These are phyloP conservation scores for Ceuthmochares aereus DNA, from an alignment of 2,113 vertebrate species.

Conservation along the genomic window DNA sequence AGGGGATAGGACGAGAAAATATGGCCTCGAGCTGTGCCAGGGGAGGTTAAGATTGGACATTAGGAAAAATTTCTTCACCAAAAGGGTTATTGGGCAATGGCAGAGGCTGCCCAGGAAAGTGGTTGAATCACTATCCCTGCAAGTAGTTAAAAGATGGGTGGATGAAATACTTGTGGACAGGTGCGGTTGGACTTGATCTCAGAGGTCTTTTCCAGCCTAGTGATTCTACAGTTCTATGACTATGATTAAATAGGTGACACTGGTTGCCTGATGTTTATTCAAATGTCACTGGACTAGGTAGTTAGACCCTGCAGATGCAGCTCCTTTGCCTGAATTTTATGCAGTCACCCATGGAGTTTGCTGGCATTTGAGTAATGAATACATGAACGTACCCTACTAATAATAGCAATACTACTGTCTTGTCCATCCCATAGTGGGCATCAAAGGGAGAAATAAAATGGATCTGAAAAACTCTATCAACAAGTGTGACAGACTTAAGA, in stretches of 20 bases:
- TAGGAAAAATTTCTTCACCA: no score
- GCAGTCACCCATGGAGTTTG: not conserved
- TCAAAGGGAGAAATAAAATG: not conserved
- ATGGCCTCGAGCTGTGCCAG: no score
- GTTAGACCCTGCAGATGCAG: not conserved
- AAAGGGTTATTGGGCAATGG: no score
- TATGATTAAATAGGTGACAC: not conserved
- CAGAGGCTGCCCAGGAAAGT: no score
- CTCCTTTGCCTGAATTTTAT: not conserved
- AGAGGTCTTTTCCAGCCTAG: no score
- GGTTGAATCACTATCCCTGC: no score
- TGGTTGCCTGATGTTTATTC: not conserved
- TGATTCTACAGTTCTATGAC: no score
- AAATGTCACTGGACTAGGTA: not conserved
- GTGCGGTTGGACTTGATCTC: no score
- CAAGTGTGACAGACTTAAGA: not conserved
- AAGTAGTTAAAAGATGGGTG: no score
- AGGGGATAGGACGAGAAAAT: no score
- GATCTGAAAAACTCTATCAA: not conserved
- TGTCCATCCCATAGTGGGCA: not conserved
- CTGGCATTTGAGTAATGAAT: not conserved
- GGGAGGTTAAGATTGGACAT: no score
- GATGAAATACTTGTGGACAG: no score
- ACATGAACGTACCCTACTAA: not conserved
- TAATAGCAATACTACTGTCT: not conserved